Evolutionary conservation across 2,888 invertebrate species (phyloP), one percentile per base, ranked within the genome.

Genomic region (Teinopalpus imperialis): DNA sequence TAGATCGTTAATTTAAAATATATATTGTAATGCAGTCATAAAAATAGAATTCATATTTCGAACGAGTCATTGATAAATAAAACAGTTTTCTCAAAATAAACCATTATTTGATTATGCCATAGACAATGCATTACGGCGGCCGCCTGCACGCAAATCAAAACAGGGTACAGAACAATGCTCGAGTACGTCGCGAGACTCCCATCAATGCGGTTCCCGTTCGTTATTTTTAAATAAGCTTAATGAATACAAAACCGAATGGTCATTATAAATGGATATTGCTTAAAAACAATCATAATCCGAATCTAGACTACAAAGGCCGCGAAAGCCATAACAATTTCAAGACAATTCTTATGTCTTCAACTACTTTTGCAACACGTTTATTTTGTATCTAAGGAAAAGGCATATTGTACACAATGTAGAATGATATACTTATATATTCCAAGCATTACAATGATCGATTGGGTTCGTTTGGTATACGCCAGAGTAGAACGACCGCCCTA

Each of bases 141-240:
- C 35, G 39, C 2, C 14, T 3, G 21, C 10, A 13, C 5, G 10
- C 34, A 21, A 46, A 40, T 46, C 46, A 46, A 34, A 46, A 46
- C 46, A 46, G 20, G 21, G 43, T 23, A 2, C 10, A 7, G 21
- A 35, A 46, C 46, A 46, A 46, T 46, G 39, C 20, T 1, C 12
- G 21, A 34, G 27, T 34, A 27, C 16, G 23, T 32, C 18, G 24
- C 7, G 5, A 5, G 18, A 9, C 29, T 43, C 35, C 31, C 37
- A 26, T 39, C 39, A 34, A 20, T 32, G 40, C 34, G 40, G 29
- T 43, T 35, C 29, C 29, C 34, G 34, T 18, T 14, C 16, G 23
- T 29, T 40, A 35, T 46, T 41, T 41, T 46, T 18, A 45, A 46
- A 46, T 46, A 46, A 30, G 9, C 32, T 26, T 7, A 13, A 18